Evolutionary conservation across 2,888 invertebrate genomes (phyloP).

Genomic region (Lacanobia wlatinum): DNA sequence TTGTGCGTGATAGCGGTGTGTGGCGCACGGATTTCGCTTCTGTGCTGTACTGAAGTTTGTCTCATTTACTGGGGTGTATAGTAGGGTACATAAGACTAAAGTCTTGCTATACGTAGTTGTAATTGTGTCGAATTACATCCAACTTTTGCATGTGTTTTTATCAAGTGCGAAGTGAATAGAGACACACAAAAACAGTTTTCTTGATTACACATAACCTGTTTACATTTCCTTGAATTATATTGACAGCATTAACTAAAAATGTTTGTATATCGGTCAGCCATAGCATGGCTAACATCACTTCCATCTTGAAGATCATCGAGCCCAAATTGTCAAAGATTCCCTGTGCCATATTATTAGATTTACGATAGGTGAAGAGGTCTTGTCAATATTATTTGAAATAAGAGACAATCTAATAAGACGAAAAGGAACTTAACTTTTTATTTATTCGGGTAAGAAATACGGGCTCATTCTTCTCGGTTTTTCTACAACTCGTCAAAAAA

Average conservation of each 20-base stretch:
- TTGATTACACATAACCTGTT: too few relatives aligned
- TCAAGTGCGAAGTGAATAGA: neutral
- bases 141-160: neutral
- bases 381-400: constrained; percentile 42
- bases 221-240: too few relatives aligned
- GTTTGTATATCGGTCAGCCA: neutral
- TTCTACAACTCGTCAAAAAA: neutral
- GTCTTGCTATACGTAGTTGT: neutral
- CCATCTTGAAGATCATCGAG: constrained; percentile 8
- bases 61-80: neutral
- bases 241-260: too few relatives aligned
- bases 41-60: neutral
- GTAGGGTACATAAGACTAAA: neutral
- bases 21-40: constrained; percentile 20
- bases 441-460: neutral
- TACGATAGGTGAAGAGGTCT: constrained; percentile 23
- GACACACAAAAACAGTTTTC: too few relatives aligned
- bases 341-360: constrained; percentile 31
- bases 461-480: neutral
- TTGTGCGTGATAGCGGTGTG: constrained; percentile 21
- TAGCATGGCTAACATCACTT: neutral
- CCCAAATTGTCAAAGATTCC: neutral
- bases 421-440: constrained; percentile 9
- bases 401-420: constrained; percentile 27
- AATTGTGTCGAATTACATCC: neutral